These are phyloP conservation scores for Heteropelma amictum DNA, from an alignment of 2,888 invertebrate genomes.

Conservation along the genomic window DNA sequence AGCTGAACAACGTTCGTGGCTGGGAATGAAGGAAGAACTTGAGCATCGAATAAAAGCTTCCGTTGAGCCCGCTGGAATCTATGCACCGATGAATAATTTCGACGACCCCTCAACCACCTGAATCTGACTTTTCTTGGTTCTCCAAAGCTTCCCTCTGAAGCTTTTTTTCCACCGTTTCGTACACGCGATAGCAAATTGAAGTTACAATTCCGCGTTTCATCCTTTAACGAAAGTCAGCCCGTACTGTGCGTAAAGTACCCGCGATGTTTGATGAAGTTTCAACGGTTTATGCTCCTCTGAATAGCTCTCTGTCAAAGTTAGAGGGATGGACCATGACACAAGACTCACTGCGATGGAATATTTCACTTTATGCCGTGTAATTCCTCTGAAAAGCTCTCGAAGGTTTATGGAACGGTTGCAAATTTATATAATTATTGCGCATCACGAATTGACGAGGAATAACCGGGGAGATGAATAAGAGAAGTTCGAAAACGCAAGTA, in stretches of 20 bases:
- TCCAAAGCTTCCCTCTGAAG: not conserved
- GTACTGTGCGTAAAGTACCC: too few species aligned
- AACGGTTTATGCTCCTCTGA: too few species aligned
- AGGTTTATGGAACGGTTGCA: slow-evolving; percentile 4
- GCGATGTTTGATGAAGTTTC: too few species aligned
- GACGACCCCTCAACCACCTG: slow-evolving; percentile 56
- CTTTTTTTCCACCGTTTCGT: not conserved
- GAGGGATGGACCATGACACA: too few species aligned
- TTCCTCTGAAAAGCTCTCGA: too few species aligned
- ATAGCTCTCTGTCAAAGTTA: too few species aligned
- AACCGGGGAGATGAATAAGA: not conserved
- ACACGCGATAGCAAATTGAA: too few species aligned
- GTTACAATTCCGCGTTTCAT: too few species aligned
- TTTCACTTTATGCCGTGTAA: too few species aligned
- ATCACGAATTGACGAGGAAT: not conserved
- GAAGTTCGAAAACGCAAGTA: too few species aligned
- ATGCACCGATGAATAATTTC: slow-evolving; percentile 61
- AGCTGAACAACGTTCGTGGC: slow-evolving; percentile 10
- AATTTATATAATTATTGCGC: not conserved
- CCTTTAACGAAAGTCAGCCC: too few species aligned
- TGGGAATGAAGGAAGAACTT: slow-evolving; percentile 5
- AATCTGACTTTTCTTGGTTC: not conserved
- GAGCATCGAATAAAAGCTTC: slow-evolving; percentile 1
- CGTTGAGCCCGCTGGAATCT: slow-evolving; percentile 54
- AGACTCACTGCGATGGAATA: too few species aligned